A percentile compares a stretch with the other conserved stretches of the same genome.
Evolutionary conservation across 92 coral and sea anemone species (phyloP).

Genomic region (Heteractis magnifica): DNA sequence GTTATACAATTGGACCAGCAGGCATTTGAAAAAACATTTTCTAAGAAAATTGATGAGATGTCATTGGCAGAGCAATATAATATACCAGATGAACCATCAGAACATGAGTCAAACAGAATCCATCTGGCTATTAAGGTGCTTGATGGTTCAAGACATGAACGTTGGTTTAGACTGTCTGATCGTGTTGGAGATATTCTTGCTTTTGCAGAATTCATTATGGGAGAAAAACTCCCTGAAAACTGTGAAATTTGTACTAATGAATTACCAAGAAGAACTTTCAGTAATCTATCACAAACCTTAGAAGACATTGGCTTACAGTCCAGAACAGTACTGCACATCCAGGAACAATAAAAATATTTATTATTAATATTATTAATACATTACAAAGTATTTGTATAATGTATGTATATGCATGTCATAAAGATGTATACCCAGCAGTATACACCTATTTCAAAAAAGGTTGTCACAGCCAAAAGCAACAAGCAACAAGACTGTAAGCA

Average conservation of each 20-base stretch:
- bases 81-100: constrained; percentile 68
- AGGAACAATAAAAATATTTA: constrained; percentile 42
- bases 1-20: background rate
- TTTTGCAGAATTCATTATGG: constrained; percentile 56
- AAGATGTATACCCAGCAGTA: too few relatives aligned
- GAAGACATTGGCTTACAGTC: constrained; percentile 65
- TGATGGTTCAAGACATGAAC: constrained; percentile 86
- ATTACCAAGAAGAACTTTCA: constrained; percentile 72
- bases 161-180: constrained; percentile 71
- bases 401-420: too few relatives aligned
- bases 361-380: too few relatives aligned
- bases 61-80: constrained; percentile 15
- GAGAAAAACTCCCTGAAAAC: constrained; percentile 44
- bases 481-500: too few relatives aligned
- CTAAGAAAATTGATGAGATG: constrained; percentile 6
- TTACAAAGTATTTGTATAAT: too few relatives aligned
- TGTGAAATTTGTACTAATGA: constrained; percentile 81
- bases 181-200: constrained; percentile 66
- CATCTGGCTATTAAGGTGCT: constrained; percentile 78
- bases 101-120: constrained; percentile 57
- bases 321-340: constrained; percentile 80
- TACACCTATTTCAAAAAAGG: too few relatives aligned
- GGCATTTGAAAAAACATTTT: constrained; percentile 1
- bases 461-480: too few relatives aligned
- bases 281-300: constrained; percentile 60